phyloP scores from a whole-genome alignment of 2,888 invertebrate species.

The Eumacrocentrus americanus region DNA sequence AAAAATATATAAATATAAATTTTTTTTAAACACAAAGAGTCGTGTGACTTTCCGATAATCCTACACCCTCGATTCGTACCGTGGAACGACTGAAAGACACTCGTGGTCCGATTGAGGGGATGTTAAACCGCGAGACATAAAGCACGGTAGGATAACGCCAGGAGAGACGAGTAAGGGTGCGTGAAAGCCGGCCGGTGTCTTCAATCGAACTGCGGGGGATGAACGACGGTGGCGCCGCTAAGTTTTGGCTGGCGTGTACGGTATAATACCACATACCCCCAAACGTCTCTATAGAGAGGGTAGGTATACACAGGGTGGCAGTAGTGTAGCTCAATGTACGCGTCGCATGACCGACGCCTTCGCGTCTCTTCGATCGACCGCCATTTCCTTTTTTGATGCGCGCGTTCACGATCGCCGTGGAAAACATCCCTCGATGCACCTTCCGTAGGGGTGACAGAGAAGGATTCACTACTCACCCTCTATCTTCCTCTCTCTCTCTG shows the following conservation, averaged over 20 bases:
- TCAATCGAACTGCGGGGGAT: conserved; percentile 59
- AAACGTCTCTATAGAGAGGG: too few species aligned
- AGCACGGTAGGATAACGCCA: background rate
- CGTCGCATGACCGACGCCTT: conserved; percentile 21
- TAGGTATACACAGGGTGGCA: background rate
- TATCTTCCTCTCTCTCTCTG: too few species aligned
- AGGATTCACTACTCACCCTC: too few species aligned
- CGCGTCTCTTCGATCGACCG: conserved; percentile 50
- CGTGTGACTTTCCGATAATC: background rate
- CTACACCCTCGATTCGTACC: background rate
- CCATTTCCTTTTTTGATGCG: conserved; percentile 46
- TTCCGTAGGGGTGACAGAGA: too few species aligned
- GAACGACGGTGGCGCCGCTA: conserved; percentile 58
- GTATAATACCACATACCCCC: background rate
- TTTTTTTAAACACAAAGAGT: background rate
- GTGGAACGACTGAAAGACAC: background rate
- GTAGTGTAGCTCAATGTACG: conserved; percentile 23
- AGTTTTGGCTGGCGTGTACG: conserved; percentile 30
- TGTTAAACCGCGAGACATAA: background rate
- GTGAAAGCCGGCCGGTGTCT: conserved; percentile 60
- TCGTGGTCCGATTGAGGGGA: background rate
- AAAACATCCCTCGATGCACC: conserved; percentile 45
- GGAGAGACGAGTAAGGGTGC: conserved; percentile 31
- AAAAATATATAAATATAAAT: background rate
- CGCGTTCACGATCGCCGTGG: conserved; percentile 43